These are phyloP conservation scores for Antrozous pallidus DNA, from an alignment of 2,797 vertebrate genomes.

Conservation along the genomic window DNA sequence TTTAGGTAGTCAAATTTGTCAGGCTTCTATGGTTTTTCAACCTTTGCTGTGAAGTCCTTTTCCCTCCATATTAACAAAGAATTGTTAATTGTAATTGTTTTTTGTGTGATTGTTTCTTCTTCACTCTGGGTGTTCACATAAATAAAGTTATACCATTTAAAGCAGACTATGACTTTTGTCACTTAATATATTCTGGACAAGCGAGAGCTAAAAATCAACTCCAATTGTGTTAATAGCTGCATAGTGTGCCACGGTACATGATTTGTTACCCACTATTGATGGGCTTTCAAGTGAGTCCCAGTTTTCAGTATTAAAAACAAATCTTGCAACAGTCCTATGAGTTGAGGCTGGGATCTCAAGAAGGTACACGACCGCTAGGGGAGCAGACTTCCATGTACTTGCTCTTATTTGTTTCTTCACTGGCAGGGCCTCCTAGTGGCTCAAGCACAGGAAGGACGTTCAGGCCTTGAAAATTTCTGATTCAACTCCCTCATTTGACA, in stretches of 20 bases:
- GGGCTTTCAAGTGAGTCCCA: not conserved
- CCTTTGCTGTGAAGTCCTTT: not conserved
- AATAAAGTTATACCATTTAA: not conserved
- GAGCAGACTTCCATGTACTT: not conserved
- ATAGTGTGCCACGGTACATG: not conserved
- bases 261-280: not conserved
- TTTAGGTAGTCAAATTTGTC: not conserved
- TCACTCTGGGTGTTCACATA: not conserved
- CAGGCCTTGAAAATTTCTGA: not conserved
- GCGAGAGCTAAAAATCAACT: not conserved
- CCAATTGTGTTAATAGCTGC: not conserved
- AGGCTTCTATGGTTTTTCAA: not conserved
- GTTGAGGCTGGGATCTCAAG: not conserved
- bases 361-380: not conserved
- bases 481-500: not conserved
- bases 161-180: not conserved
- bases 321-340: not conserved
- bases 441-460: not conserved
- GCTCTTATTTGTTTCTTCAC: not conserved
- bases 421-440: slow-evolving; percentile 28
- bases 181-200: not conserved
- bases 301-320: not conserved
- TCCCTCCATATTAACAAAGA: not conserved
- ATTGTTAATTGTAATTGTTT: no score
- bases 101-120: not conserved